phyloP scores from a whole-genome alignment of 1,140 invertebrate genomes.

The Cepaea nemoralis region DNA sequence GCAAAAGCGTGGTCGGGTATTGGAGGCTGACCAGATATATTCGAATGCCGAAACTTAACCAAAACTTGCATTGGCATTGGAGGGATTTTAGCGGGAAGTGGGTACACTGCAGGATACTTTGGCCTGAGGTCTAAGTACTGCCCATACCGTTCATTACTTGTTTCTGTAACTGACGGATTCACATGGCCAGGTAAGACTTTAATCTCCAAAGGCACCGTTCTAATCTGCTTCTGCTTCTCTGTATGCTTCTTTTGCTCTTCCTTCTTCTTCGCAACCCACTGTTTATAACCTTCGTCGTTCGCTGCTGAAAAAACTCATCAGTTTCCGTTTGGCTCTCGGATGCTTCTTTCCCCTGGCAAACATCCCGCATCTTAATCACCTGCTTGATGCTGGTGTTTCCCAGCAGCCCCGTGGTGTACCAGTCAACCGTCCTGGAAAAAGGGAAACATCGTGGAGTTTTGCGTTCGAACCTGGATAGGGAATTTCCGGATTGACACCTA shows the following conservation, averaged over 20 bases:
- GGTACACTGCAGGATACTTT: conserved; percentile 10
- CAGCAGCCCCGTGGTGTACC: background rate
- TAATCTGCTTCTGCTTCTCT: background rate
- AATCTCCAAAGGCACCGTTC: background rate
- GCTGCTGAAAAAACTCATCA: conserved; percentile 34
- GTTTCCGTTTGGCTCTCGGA: background rate
- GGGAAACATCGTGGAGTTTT: conserved; percentile 1
- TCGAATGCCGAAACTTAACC: conserved; percentile 27
- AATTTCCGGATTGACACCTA: conserved; percentile 15
- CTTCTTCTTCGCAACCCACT: conserved; percentile 11
- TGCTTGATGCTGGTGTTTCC: background rate
- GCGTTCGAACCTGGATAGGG: conserved; percentile 1
- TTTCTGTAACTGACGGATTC: conserved; percentile 13
- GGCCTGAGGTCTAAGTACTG: conserved; percentile 26
- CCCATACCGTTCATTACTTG: conserved; percentile 11
- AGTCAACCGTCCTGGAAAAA: conserved; percentile 6
- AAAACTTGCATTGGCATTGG: background rate
- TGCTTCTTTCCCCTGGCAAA: background rate
- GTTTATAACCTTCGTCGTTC: conserved; percentile 32
- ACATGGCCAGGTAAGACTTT: conserved; percentile 30
- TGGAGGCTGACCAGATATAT: conserved; percentile 22
- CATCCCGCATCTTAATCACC: background rate
- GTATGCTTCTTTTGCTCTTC: background rate
- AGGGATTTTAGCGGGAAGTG: background rate
- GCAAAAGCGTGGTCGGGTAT: conserved; percentile 35